Conservation (phyloP, 2,113 vertebrate genomes). For the Thamnaconus septentrionalis region DNA sequence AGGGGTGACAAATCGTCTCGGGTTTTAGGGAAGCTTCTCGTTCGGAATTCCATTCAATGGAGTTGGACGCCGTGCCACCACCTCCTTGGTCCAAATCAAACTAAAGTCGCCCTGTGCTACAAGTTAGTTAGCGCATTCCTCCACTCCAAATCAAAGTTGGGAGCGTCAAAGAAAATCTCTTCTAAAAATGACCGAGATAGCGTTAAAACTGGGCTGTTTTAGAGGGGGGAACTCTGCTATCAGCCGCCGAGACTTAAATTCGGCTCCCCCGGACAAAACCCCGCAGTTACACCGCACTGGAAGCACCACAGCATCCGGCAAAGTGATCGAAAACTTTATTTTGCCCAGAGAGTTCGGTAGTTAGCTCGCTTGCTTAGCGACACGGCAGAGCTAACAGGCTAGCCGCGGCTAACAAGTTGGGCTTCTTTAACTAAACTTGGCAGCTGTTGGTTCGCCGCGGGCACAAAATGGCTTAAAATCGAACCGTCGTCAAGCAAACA, state of each 20-base stretch:
- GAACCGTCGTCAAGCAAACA: no score
- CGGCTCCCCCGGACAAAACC: not conserved
- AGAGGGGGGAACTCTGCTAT: not conserved
- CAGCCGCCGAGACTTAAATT: accelerated
- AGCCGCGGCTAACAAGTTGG: conserved; percentile 20
- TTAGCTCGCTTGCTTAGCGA: conserved; percentile 39
- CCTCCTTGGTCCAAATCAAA: not conserved
- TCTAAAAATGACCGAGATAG: conserved; percentile 2
- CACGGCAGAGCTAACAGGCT: conserved; percentile 34
- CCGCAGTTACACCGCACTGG: not conserved
- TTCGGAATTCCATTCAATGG: not conserved
- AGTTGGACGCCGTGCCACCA: not conserved
- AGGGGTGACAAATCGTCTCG: not conserved
- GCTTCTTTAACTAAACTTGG: conserved; percentile 38
- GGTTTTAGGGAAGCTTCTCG: not conserved
- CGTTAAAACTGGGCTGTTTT: not conserved
- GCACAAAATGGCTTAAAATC: not conserved
- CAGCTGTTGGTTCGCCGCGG: not conserved
- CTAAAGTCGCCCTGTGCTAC: conserved; percentile 7
- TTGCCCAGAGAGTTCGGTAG: conserved; percentile 8
- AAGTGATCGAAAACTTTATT: conserved; percentile 60
- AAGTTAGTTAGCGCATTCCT: conserved; percentile 63
- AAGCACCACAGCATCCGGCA: not conserved
- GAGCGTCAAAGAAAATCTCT: conserved; percentile 28
- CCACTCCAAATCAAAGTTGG: conserved; percentile 59